Conservation (phyloP, 2,888 invertebrate genomes). For the Chrysina gloriosa region DNA sequence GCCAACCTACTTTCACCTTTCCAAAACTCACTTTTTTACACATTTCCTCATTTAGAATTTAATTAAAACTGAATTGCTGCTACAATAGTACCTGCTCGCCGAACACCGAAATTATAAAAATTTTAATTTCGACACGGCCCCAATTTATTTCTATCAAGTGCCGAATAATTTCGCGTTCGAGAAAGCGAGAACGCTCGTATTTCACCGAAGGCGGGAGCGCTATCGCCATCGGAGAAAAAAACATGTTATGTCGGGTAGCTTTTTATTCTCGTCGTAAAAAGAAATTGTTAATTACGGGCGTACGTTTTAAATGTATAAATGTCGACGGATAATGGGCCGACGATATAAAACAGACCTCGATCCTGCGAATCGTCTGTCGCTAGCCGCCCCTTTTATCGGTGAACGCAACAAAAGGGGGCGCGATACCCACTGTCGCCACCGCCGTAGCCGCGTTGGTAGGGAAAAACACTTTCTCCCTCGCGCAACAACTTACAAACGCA, state of each 20-base stretch:
- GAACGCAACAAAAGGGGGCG: not conserved
- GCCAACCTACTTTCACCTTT: too few species aligned
- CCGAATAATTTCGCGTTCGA: constrained; percentile 1
- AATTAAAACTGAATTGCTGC: not conserved
- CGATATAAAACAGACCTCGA: constrained; percentile 5
- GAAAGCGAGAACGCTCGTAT: not conserved
- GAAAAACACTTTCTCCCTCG: not conserved
- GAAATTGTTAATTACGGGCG: constrained; percentile 32
- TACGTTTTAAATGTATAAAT: constrained; percentile 19
- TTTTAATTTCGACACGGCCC: constrained; percentile 8
- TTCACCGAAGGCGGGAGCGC: not conserved
- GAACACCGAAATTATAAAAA: not conserved
- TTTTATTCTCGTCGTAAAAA: constrained; percentile 33
- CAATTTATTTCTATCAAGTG: constrained; percentile 6
- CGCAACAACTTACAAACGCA: constrained; percentile 10
- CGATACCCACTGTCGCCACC: not conserved
- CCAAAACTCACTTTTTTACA: too few species aligned
- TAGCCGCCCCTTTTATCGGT: constrained; percentile 3
- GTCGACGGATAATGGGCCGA: not conserved
- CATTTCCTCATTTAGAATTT: not conserved
- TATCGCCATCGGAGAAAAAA: not conserved
- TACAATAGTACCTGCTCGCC: not conserved
- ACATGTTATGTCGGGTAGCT: constrained; percentile 9
- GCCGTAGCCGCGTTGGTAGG: not conserved
- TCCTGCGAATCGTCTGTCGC: not conserved